Conservation (phyloP, 2,113 vertebrate genomes). For the Pachycephala philippinensis region DNA sequence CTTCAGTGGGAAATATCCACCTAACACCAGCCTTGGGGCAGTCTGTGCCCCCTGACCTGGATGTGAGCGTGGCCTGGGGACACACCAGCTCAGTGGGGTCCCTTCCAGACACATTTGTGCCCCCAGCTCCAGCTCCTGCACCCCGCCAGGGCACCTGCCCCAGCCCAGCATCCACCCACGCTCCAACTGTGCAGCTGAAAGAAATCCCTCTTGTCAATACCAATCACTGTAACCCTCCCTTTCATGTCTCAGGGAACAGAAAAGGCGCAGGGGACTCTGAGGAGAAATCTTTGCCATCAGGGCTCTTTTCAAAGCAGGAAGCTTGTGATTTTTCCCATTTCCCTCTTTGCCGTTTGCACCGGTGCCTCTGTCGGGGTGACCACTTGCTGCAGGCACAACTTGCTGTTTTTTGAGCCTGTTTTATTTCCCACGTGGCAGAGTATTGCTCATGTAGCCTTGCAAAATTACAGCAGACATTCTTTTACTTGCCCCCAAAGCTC, state of each 20-base stretch:
- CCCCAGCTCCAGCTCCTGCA: not conserved
- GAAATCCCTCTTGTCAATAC: not conserved
- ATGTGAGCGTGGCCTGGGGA: rapidly evolving
- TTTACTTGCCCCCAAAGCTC: not conserved
- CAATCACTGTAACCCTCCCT: not conserved
- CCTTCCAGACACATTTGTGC: rapidly evolving
- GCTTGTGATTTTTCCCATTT: not conserved
- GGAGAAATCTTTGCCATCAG: not conserved
- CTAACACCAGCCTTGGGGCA: rapidly evolving
- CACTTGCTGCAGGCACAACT: not conserved
- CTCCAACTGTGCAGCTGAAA: not conserved
- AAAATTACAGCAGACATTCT: not conserved
- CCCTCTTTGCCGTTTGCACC: not conserved
- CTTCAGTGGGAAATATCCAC: not conserved
- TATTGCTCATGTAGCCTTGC: not conserved
- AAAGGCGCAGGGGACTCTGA: not conserved
- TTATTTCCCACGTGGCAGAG: not conserved
- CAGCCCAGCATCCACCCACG: rapidly evolving
- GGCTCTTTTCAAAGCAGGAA: not conserved
- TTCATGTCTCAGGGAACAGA: not conserved
- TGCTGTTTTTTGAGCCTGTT: not conserved
- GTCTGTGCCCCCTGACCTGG: rapidly evolving
- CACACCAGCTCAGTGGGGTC: rapidly evolving
- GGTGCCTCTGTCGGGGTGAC: not conserved
- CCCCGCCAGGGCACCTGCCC: rapidly evolving